A percentile compares a stretch with the other conserved stretches of the same genome.
Conservation (phyloP, 2,113 vertebrate species). For the Cairina moschata region DNA sequence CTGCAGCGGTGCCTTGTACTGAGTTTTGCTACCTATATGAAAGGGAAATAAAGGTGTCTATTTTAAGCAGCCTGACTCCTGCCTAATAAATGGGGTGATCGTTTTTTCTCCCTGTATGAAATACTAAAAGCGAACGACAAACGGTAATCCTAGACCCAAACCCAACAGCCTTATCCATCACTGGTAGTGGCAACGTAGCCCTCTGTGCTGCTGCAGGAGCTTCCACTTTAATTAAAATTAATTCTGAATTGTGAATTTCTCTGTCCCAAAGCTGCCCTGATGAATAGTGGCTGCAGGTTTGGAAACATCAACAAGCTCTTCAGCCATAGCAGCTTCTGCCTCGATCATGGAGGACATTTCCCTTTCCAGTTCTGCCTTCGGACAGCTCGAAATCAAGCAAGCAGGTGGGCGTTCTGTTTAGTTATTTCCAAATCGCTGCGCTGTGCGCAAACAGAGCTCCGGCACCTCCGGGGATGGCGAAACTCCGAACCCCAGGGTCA, state of each 20-base stretch:
- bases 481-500: neutral
- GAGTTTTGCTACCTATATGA: neutral
- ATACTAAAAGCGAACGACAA: neutral
- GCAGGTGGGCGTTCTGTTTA: neutral
- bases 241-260: neutral
- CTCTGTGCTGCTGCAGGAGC: neutral
- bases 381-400: neutral
- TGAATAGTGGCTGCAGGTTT: too few species aligned
- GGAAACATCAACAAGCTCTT: neutral
- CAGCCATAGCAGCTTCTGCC: neutral
- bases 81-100: neutral
- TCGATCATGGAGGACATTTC: neutral
- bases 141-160: neutral
- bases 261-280: neutral
- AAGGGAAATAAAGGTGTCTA: neutral
- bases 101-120: neutral
- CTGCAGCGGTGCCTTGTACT: neutral
- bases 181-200: neutral
- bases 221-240: neutral
- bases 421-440: neutral
- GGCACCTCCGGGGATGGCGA: neutral
- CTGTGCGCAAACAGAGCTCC: neutral
- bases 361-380: neutral
- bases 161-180: fast-evolving
- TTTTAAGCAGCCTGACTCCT: neutral